A percentile compares a stretch with the other conserved stretches of the same genome.
Evolutionary conservation across 2,888 invertebrate species (phyloP).

Genomic region (Caenorhabditis auriculariae): DNA sequence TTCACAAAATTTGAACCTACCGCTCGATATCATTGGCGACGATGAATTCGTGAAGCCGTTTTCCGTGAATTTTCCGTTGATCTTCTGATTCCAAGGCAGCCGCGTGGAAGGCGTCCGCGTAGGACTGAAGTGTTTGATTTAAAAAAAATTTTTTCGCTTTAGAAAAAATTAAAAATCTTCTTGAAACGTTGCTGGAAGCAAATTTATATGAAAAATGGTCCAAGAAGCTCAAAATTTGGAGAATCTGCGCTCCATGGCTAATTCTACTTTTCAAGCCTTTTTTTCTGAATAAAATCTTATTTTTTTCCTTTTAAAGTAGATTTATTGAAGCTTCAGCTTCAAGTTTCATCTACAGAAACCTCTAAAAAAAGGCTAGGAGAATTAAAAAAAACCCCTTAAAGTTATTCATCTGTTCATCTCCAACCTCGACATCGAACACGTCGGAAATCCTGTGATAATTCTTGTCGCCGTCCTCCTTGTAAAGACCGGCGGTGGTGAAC

Average conservation of each 20-base stretch:
- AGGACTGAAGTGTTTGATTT: slow-evolving; percentile 34
- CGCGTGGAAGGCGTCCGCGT: slow-evolving; percentile 52
- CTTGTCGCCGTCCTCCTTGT: slow-evolving; percentile 52
- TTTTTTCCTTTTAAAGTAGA: too few relatives aligned
- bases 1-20: slow-evolving; percentile 19
- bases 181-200: too few relatives aligned
- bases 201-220: too few relatives aligned
- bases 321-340: too few relatives aligned
- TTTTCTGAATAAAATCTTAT: too few relatives aligned
- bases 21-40: slow-evolving; percentile 62
- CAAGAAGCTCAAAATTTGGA: slow-evolving; percentile 6
- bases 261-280: too few relatives aligned
- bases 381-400: background rate
- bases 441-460: slow-evolving; percentile 59
- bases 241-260: too few relatives aligned
- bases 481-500: slow-evolving; percentile 58
- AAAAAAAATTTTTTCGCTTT: background rate
- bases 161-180: too few relatives aligned
- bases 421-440: slow-evolving; percentile 52
- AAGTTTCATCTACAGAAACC: background rate
- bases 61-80: slow-evolving; percentile 46
- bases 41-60: slow-evolving; percentile 57
- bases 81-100: slow-evolving; percentile 53
- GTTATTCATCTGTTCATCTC: too few relatives aligned
- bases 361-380: too few relatives aligned